Evolutionary conservation across 2,797 vertebrate genomes (phyloP).

Genomic region (Spinus olivaceus): DNA sequence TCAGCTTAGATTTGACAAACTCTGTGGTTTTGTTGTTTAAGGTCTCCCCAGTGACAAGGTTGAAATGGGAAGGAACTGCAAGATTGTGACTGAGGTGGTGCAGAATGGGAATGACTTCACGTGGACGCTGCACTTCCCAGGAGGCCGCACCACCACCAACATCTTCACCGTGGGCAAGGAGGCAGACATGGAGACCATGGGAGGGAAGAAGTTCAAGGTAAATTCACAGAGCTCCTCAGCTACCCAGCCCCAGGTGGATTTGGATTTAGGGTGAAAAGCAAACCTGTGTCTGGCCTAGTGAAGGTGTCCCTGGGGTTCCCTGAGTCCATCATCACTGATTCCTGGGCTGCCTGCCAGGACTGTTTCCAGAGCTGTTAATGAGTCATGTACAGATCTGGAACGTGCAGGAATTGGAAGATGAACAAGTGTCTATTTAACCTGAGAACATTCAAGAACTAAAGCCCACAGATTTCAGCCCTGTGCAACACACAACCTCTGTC

Average conservation of each 20-base stretch:
- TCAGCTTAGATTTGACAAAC: neutral
- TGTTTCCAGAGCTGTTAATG: neutral
- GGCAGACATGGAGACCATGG: constrained; percentile 83
- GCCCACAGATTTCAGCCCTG: neutral
- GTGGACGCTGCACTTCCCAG: constrained; percentile 85
- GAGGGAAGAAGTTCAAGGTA: constrained; percentile 84
- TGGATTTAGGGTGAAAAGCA: neutral
- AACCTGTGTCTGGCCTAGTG: neutral
- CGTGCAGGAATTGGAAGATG: neutral
- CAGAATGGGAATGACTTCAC: constrained; percentile 82
- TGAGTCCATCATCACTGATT: neutral
- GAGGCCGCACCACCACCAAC: constrained; percentile 77
- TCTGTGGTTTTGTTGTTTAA: constrained; percentile 35
- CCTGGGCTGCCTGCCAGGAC: neutral
- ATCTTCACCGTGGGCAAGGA: constrained; percentile 83
- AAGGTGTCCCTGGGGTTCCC: neutral
- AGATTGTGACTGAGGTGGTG: constrained; percentile 84
- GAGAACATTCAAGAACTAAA: neutral
- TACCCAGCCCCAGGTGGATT: neutral
- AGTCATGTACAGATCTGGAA: neutral
- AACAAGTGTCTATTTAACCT: neutral
- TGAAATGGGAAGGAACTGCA: constrained; percentile 85
- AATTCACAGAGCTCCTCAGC: neutral
- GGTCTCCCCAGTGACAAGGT: constrained; percentile 82
- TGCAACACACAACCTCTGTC: neutral